A percentile compares a stretch with the other conserved stretches of the same genome.
Conservation (phyloP, 64 coral and sea anemone genomes). For the Catalaphyllia jardinei region DNA sequence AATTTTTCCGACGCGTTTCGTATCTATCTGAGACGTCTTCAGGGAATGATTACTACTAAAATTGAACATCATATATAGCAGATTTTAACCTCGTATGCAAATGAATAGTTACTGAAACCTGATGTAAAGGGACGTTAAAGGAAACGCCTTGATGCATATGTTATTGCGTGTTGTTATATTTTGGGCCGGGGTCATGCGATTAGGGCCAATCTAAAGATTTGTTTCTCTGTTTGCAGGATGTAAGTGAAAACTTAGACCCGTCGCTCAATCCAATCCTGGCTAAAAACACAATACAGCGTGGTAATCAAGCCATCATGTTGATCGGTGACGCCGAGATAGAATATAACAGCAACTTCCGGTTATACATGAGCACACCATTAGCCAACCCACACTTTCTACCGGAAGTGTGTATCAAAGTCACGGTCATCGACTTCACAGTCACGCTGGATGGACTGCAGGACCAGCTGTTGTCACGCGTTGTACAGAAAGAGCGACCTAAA, state of each 20-base stretch:
- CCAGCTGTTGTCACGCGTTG: constrained; percentile 93
- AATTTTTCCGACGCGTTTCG: too few species aligned
- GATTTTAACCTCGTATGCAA: too few species aligned
- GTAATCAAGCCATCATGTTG: constrained; percentile 70
- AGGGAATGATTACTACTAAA: too few species aligned
- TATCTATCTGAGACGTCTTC: too few species aligned
- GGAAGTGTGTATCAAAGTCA: constrained; percentile 91
- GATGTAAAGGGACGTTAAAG: too few species aligned
- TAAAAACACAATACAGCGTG: constrained; percentile 69
- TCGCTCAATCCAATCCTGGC: constrained; percentile 76
- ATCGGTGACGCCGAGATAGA: constrained; percentile 88
- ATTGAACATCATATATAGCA: too few species aligned
- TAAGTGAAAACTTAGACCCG: constrained; percentile 81
- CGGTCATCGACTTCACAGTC: constrained; percentile 93
- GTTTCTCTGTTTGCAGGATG: constrained; percentile 50
- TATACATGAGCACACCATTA: constrained; percentile 88
- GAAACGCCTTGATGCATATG: too few species aligned
- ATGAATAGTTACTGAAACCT: too few species aligned
- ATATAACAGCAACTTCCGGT: constrained; percentile 92
- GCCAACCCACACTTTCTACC: constrained; percentile 92
- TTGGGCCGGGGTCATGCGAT: too few species aligned
- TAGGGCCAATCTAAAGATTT: background rate
- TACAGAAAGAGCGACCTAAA: constrained; percentile 77
- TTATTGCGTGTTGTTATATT: too few species aligned
- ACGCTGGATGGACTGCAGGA: constrained; percentile 97